Conservation (phyloP, 2,113 vertebrate genomes). For the Osmerus mordax region DNA sequence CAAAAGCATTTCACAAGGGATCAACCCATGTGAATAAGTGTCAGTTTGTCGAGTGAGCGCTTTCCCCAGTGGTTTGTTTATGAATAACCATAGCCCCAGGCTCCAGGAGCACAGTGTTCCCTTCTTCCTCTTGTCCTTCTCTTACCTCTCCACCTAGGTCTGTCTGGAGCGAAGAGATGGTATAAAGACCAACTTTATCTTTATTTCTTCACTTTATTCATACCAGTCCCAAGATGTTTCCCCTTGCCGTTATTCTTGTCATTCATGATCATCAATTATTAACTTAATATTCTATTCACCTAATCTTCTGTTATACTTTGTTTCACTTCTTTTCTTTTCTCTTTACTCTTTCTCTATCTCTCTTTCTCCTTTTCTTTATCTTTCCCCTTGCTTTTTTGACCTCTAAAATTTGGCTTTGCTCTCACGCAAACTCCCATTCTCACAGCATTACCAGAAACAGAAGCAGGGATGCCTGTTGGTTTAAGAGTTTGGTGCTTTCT, state of each 20-base stretch:
- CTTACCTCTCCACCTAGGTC: background rate
- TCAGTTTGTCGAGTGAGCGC: background rate
- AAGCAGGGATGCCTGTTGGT: slow-evolving; percentile 11
- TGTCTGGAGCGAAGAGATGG: background rate
- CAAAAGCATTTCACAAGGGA: background rate
- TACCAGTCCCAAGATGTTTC: too few relatives aligned
- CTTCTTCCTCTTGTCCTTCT: background rate
- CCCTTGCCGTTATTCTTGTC: too few relatives aligned
- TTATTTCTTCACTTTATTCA: too few relatives aligned
- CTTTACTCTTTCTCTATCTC: background rate
- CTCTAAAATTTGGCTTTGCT: background rate
- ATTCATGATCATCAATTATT: too few relatives aligned
- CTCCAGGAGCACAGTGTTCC: background rate
- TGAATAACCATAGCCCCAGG: background rate
- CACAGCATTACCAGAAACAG: slow-evolving; percentile 2
- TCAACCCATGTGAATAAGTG: too few relatives aligned
- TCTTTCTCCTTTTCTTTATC: slow-evolving; percentile 4
- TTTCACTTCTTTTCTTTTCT: background rate
- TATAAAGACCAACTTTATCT: too few relatives aligned
- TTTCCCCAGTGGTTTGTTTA: background rate
- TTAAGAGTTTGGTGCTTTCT: slow-evolving; percentile 10
- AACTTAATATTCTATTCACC: too few relatives aligned
- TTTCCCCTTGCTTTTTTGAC: background rate
- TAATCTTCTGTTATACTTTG: too few relatives aligned
- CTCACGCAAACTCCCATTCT: background rate